Conservation (phyloP, 1,140 invertebrate genomes). For the Cylas formicarius region DNA sequence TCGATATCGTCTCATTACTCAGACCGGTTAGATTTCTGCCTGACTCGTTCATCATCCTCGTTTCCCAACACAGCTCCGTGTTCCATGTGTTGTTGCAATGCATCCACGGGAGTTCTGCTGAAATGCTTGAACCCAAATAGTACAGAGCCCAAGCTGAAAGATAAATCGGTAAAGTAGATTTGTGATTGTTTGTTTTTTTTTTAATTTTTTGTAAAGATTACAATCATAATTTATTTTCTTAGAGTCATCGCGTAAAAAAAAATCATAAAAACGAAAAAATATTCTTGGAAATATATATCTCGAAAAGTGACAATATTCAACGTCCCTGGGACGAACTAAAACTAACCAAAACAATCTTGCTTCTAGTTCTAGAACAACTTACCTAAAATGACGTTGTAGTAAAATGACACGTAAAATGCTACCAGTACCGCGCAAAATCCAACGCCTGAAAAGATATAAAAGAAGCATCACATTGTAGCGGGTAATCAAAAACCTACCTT, state of each 20-base stretch:
- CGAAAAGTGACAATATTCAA: no score
- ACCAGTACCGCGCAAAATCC: constrained; percentile 84
- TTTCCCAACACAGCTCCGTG: constrained; percentile 61
- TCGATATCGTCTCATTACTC: constrained; percentile 22
- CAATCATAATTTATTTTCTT: no score
- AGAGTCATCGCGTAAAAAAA: no score
- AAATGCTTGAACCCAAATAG: constrained; percentile 64
- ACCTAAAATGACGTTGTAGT: constrained; percentile 87
- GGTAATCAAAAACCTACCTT: constrained; percentile 58
- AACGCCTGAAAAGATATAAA: constrained; percentile 56
- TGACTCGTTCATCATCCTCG: constrained; percentile 24
- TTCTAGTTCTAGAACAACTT: no score
- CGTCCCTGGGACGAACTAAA: no score
- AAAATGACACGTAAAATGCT: constrained; percentile 86
- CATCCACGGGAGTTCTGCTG: constrained; percentile 70
- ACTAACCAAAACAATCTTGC: background rate
- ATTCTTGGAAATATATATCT: no score
- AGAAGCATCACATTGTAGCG: constrained; percentile 1
- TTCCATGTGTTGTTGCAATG: constrained; percentile 82
- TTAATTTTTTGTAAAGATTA: no score
- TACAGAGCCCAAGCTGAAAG: constrained; percentile 71
- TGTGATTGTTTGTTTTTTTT: no score
- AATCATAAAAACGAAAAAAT: no score
- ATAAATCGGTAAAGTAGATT: no score
- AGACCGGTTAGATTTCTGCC: constrained; percentile 6